Evolutionary conservation across 1,140 invertebrate species (phyloP), one percentile per base, ranked within the genome.

Genomic region (Drosophila micromelanica): DNA sequence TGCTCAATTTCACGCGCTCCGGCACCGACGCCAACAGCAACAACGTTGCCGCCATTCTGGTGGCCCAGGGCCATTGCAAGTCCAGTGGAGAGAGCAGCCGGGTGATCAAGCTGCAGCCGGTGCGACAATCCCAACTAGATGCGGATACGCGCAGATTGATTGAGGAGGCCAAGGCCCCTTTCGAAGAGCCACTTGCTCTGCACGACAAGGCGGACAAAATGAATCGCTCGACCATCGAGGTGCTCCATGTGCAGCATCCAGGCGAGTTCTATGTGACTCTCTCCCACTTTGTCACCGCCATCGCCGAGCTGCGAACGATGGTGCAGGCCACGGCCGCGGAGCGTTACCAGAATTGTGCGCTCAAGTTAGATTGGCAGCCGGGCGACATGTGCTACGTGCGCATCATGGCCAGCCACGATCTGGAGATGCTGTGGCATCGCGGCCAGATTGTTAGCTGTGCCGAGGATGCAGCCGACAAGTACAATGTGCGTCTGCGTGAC

Each of bases 261-360:
- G 43, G 62, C 4, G 90, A 91, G 46, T 92, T 92, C 62, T 92
- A 91, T 60, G 64, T 91, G 9, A 73, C 75, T 6, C 48, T 91
- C n/a, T 13, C 59, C 0, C 55, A 64, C 5, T 81, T 87, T 35
- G 11, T 60, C 13, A 0, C 48, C 11, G 48, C 45, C 6, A 56
- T 80, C 27, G 42, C 38, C n/a, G 9, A 35, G 0, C 8, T 87
- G 9, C 55, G 49, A 5, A 13, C 48, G 3, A 8, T 20, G 0
- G 71, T 87, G 9, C 81, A 86, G 40, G 0, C 9, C 6, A 13
- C 4, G 0, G 81, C 82, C 2, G 38, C 12, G 0, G 12, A 17
- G 0, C 70, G 69, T 40, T 43, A 42, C 7, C 1, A 20, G 6
- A 5, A 8, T 0, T 1, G n/a, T 37, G 1, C 3, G 1, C 11